Base-by-base conservation (phyloP, 2,797 vertebrate genomes). In the Diceros bicornis region DNA sequence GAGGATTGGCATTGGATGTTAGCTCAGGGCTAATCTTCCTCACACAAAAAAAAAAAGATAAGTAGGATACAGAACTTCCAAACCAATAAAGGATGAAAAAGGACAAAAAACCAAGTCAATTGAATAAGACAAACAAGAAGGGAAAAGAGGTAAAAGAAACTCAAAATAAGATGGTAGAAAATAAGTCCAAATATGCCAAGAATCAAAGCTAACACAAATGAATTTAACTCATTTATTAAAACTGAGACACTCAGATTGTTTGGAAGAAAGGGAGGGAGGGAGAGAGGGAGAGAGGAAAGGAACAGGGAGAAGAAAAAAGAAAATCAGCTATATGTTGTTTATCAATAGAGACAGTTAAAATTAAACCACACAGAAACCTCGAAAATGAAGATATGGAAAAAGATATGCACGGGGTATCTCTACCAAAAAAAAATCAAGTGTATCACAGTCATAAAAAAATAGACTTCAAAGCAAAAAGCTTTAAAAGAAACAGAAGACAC, bases 201-300 rank as follows among this genome's bases (percentile, higher is more conserved):
- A 82, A 34, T 82, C 52, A 82, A 82, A 82, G 37, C 66, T 71
- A 82, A 82, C 37, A 91, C 21, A 61, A 29, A 68, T 68, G 7
- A 34, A 81, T 69, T 81, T 82, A 82, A 91, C 32, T 82, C 23
- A 47, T 81, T 91, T 71, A 72, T 82, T 81, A 82, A 75, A 82
- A 82, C 12, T 34, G 41, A 91, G 23, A 71, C 52, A 61, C 66
- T 81, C 29, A 37, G 37, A 29, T 71, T 13, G 6, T 81, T 69
- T 91, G n/a, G 55, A 29, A 61, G 52, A 29, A 52, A 79, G 7
- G n/a, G 55, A 59, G 37, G 34, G 20, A 68, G 41, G 50, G 5
- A 82, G 21, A 14, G 20, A 68, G 41, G 50, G 5, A 82, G 21
- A 14, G 21, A 52, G 7, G 14, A 6, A 57, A 57, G 62, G n/a